These are phyloP conservation scores for Mongoloraphidia duomilia DNA, from an alignment of 2,888 invertebrate genomes.

Conservation along the genomic window DNA sequence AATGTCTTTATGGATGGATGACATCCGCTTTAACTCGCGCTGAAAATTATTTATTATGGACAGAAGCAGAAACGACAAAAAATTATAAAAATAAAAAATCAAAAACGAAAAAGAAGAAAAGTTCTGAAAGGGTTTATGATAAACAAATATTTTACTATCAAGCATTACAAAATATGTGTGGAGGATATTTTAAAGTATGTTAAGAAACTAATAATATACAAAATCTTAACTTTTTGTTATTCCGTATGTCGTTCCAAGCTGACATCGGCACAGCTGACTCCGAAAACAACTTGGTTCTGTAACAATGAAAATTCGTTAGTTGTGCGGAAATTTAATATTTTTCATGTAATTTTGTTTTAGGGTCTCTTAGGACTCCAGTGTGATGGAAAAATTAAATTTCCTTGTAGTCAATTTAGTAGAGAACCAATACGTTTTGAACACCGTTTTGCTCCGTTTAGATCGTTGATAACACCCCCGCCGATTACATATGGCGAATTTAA, in stretches of 20 bases:
- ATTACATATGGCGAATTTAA: conserved; percentile 81
- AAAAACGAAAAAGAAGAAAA: conserved; percentile 48
- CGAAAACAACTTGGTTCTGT: too few species aligned
- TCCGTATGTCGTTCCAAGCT: too few species aligned
- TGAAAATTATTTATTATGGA: conserved; percentile 55
- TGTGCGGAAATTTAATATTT: not conserved
- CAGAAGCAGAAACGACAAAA: conserved; percentile 27
- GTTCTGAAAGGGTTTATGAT: conserved; percentile 53
- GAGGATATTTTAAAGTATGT: conserved; percentile 80
- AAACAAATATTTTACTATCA: conserved; percentile 79
- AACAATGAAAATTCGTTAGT: too few species aligned
- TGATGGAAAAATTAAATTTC: conserved; percentile 73
- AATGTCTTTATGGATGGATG: conserved; percentile 88
- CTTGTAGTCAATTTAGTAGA: conserved; percentile 79
- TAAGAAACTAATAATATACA: not conserved
- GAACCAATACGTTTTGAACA: conserved; percentile 92
- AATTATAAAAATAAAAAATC: conserved; percentile 32
- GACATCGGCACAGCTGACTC: too few species aligned
- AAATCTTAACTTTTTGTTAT: too few species aligned
- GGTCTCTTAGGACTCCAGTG: conserved; percentile 81
- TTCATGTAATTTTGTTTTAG: conserved; percentile 29
- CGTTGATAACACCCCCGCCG: conserved; percentile 75
- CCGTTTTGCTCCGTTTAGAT: conserved; percentile 79
- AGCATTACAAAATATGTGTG: conserved; percentile 86
- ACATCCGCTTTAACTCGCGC: conserved; percentile 82